A percentile compares a stretch with the other conserved stretches of the same genome.
Evolutionary conservation across 2,797 vertebrate species (phyloP).

Genomic region (Molossus alvarezi): DNA sequence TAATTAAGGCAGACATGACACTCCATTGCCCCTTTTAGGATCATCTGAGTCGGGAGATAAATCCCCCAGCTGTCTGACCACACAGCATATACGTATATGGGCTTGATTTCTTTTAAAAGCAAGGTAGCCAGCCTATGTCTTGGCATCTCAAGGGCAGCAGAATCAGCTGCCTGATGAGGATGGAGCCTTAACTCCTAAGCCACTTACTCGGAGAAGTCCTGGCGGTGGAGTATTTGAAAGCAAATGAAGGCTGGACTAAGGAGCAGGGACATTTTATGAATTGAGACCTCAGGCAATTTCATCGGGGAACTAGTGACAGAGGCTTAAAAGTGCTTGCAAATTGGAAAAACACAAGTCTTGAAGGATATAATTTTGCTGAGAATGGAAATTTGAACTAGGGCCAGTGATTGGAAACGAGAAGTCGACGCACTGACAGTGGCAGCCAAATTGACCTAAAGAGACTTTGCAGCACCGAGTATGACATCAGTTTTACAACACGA

Average conservation of each 20-base stretch:
- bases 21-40: constrained; percentile 1
- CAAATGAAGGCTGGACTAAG: constrained; percentile 68
- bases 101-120: constrained; percentile 57
- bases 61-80: constrained; percentile 4
- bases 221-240: constrained; percentile 73
- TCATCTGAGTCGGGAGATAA: background rate
- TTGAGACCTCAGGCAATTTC: constrained; percentile 83
- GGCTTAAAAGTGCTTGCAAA: constrained; percentile 85
- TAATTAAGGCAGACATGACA: constrained; percentile 67
- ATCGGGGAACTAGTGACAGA: constrained; percentile 80
- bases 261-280: constrained; percentile 80
- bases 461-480: constrained; percentile 88
- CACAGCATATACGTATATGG: background rate
- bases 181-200: constrained; percentile 75
- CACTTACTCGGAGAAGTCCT: constrained; percentile 72
- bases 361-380: constrained; percentile 89
- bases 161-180: constrained; percentile 70
- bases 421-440: constrained; percentile 88
- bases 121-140: constrained; percentile 22
- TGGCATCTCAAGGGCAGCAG: constrained; percentile 68
- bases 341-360: constrained; percentile 83
- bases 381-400: constrained; percentile 93
- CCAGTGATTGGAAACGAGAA: constrained; percentile 91
- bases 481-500: constrained; percentile 85
- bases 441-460: constrained; percentile 93